Evolutionary conservation across 23 tunicate genomes (phyloP), one percentile per base, ranked within the genome.

Genomic region (Pegea sp.): DNA sequence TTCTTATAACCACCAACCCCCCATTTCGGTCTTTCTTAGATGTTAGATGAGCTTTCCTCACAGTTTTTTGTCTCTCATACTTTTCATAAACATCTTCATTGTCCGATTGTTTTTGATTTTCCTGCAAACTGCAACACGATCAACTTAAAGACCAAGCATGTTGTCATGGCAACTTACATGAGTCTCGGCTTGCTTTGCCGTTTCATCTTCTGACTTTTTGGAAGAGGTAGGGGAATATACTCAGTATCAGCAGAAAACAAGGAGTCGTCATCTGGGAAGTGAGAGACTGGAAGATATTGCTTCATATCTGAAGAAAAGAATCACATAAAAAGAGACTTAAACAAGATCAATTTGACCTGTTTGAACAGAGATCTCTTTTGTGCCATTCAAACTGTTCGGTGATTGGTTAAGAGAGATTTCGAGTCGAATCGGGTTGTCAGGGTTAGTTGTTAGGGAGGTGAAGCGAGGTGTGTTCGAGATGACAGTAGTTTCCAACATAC

Each of bases 1-100:
- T n/a, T n/a, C n/a, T n/a, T n/a, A n/a, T n/a, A n/a, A n/a, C n/a
- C 31, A 21, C 84, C 95, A 0, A 64, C 95, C 32, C 95, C 95
- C 95, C 95, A 84, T 59, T 84, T 84, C 5, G 95, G 95, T 32
- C 63, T 72, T 56, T 31, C 49, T n/a, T n/a, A n/a, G n/a, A n/a
- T n/a, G n/a, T n/a, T n/a, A n/a, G n/a, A n/a, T n/a, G n/a, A n/a
- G n/a, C n/a, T n/a, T n/a, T n/a, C n/a, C n/a, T n/a, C n/a, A n/a
- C n/a, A n/a, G n/a, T n/a, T n/a, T n/a, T n/a, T n/a, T n/a, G n/a
- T n/a, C n/a, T n/a, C n/a, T n/a, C n/a, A n/a, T n/a, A n/a, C n/a
- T n/a, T n/a, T n/a, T n/a, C n/a, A n/a, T n/a, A n/a, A n/a, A n/a
- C n/a, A n/a, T n/a, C n/a, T n/a, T n/a, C n/a, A n/a, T n/a, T n/a